Evolutionary conservation across 2,888 invertebrate genomes (phyloP).

Genomic region (Agriopis aurantiaria): DNA sequence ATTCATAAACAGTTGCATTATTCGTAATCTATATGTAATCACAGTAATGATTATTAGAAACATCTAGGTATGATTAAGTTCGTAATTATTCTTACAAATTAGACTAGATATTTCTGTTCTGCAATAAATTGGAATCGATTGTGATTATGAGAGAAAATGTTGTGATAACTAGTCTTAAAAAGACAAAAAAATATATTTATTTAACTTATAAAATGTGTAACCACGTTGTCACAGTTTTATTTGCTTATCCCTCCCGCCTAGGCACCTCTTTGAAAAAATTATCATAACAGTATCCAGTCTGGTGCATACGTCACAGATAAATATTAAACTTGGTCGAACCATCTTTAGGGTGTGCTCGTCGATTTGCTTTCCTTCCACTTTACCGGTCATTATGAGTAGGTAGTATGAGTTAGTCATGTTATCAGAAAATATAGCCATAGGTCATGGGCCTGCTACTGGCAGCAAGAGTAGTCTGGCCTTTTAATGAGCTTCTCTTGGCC

Average conservation of each 20-base stretch:
- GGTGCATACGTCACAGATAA: too few relatives aligned
- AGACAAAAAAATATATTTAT: slow-evolving; percentile 52
- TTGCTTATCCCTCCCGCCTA: not conserved
- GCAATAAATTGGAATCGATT: slow-evolving; percentile 26
- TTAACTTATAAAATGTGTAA: slow-evolving; percentile 39
- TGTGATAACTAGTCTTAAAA: slow-evolving; percentile 55
- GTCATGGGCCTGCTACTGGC: too few relatives aligned
- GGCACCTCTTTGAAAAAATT: too few relatives aligned
- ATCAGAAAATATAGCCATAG: too few relatives aligned
- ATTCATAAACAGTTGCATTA: not conserved
- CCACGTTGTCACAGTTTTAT: not conserved
- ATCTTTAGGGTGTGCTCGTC: too few relatives aligned
- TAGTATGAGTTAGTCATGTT: too few relatives aligned
- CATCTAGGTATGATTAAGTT: not conserved
- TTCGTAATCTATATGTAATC: not conserved
- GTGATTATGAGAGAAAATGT: slow-evolving; percentile 44
- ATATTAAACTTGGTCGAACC: too few relatives aligned
- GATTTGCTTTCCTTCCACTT: too few relatives aligned
- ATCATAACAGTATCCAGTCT: too few relatives aligned
- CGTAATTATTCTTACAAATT: not conserved
- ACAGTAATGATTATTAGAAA: not conserved
- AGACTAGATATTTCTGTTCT: slow-evolving; percentile 2
- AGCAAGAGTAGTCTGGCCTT: too few relatives aligned
- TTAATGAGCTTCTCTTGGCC: too few relatives aligned
- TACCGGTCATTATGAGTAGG: too few relatives aligned